Evolutionary conservation across 2,113 vertebrate species (phyloP).

Genomic region (Anas platyrhynchos): DNA sequence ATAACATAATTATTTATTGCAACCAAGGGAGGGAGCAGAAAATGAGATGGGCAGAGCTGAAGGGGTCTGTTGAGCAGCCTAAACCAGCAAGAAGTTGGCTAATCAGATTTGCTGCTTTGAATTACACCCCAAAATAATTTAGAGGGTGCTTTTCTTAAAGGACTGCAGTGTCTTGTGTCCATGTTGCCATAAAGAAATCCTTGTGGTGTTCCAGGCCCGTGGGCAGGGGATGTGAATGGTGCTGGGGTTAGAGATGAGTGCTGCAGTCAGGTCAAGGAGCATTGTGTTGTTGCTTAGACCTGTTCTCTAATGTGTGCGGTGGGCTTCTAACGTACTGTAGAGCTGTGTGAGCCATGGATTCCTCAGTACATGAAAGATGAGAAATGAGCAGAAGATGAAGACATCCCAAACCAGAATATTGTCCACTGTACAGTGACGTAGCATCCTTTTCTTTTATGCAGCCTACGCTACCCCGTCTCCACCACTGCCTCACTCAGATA

Average conservation of each 20-base stretch:
- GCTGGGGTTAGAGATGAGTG: not conserved
- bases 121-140: not conserved
- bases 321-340: not conserved
- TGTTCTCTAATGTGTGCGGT: not conserved
- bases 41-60: not conserved
- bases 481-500: not conserved
- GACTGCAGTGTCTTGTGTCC: not conserved
- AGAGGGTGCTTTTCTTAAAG: not conserved
- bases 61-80: not conserved
- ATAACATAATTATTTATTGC: not conserved
- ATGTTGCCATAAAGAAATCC: not conserved
- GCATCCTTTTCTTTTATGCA: not conserved
- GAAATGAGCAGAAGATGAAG: not conserved
- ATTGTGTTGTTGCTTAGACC: not conserved
- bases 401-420: not conserved
- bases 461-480: not conserved
- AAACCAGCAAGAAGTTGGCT: not conserved
- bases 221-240: not conserved
- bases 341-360: not conserved
- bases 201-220: not conserved
- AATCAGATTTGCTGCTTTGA: not conserved
- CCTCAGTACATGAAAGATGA: not conserved
- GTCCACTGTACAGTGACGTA: fast-evolving
- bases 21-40: not conserved
- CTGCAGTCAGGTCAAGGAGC: not conserved